These are phyloP conservation scores for Leptosomus discolor DNA, from an alignment of 2,113 vertebrate genomes.

Conservation along the genomic window DNA sequence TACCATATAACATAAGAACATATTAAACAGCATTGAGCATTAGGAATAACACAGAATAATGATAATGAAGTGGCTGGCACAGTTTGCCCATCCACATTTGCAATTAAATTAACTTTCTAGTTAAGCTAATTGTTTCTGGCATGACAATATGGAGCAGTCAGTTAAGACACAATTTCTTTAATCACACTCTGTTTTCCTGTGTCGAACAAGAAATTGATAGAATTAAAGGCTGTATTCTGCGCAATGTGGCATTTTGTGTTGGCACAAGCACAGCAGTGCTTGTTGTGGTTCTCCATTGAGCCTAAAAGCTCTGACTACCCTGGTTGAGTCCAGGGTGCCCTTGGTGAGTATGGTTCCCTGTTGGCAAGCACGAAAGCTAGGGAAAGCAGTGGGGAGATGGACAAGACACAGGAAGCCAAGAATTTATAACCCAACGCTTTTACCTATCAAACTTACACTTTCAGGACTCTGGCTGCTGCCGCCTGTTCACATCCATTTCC, in stretches of 20 bases:
- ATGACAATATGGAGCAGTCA: constrained; percentile 67
- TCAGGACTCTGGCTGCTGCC: neutral
- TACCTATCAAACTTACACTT: neutral
- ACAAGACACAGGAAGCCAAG: neutral
- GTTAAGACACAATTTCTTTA: constrained; percentile 67
- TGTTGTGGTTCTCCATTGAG: neutral
- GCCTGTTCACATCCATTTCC: neutral
- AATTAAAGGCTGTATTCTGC: constrained; percentile 52
- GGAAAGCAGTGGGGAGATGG: neutral
- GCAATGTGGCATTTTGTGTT: constrained; percentile 23
- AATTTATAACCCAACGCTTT: neutral
- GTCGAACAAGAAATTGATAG: constrained; percentile 50
- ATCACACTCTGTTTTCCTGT: constrained; percentile 56
- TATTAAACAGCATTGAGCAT: constrained; percentile 56
- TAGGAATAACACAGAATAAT: constrained; percentile 64
- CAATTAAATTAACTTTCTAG: constrained; percentile 72
- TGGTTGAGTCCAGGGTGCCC: neutral
- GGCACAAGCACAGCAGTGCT: neutral
- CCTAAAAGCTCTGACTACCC: neutral
- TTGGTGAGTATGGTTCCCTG: neutral
- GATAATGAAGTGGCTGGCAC: constrained; percentile 66
- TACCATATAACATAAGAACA: constrained; percentile 31
- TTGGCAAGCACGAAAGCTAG: neutral
- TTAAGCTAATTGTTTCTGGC: constrained; percentile 70
- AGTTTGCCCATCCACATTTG: constrained; percentile 67